Conservation (phyloP, 1,140 invertebrate species). For the Drusus annulatus region DNA sequence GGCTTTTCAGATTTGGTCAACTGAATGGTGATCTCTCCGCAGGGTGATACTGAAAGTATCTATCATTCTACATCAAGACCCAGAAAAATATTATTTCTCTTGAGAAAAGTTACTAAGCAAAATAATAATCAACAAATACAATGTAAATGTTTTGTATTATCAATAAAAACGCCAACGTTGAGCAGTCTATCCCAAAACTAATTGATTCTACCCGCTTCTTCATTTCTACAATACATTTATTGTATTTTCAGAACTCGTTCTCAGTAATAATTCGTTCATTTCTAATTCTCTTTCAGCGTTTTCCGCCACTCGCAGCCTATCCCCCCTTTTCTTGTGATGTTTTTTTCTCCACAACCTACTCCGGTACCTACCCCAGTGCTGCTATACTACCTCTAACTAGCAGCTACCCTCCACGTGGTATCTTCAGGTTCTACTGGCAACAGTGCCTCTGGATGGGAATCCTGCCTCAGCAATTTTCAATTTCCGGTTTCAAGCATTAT, state of each 20-base stretch:
- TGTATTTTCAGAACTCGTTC: not conserved
- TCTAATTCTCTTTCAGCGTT: conserved; percentile 55
- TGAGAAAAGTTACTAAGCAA: too few relatives aligned
- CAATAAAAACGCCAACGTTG: too few relatives aligned
- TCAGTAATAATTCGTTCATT: conserved; percentile 54
- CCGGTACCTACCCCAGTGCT: not conserved
- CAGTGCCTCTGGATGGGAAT: conserved; percentile 7
- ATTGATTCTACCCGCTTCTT: not conserved
- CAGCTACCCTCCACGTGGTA: not conserved
- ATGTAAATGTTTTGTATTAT: too few relatives aligned
- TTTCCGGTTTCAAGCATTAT: conserved; percentile 55
- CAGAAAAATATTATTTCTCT: too few relatives aligned
- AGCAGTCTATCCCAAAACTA: not conserved
- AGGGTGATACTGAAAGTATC: too few relatives aligned
- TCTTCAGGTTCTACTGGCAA: not conserved
- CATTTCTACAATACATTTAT: conserved; percentile 1
- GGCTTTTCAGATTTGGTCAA: too few relatives aligned
- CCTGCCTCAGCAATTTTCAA: conserved; percentile 57
- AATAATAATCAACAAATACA: too few relatives aligned
- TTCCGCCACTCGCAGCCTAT: conserved; percentile 40
- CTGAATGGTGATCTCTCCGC: too few relatives aligned
- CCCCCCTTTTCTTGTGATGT: conserved; percentile 44
- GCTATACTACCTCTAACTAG: not conserved
- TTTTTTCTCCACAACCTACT: conserved; percentile 17
- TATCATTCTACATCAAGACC: too few relatives aligned